Evolutionary conservation across 1,140 invertebrate species (phyloP).

Genomic region (Aphidius gifuensis): DNA sequence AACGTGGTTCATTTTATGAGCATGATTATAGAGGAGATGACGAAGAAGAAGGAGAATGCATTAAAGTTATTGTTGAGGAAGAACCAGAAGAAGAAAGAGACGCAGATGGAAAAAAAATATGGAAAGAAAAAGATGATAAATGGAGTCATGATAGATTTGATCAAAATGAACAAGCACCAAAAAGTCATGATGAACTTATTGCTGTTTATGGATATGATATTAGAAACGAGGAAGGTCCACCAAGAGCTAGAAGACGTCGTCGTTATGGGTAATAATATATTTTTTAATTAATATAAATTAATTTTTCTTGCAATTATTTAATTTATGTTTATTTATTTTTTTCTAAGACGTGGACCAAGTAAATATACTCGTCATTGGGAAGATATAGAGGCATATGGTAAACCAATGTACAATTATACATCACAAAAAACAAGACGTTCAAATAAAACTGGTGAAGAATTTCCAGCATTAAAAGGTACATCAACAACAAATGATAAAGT

Average conservation of each 20-base stretch:
- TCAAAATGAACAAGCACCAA: constrained; percentile 79
- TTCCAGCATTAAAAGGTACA: constrained; percentile 45
- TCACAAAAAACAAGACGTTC: constrained; percentile 33
- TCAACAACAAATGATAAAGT: constrained; percentile 33
- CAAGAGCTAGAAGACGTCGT: constrained; percentile 77
- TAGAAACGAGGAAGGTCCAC: constrained; percentile 84
- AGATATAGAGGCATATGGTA: constrained; percentile 80
- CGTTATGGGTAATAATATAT: constrained; percentile 73
- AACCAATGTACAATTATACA: constrained; percentile 44
- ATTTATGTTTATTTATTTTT: constrained; percentile 11
- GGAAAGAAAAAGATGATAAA: constrained; percentile 66
- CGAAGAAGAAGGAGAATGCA: constrained; percentile 52
- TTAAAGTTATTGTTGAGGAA: no score
- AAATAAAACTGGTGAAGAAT: constrained; percentile 48
- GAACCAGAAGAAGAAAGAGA: constrained; percentile 40
- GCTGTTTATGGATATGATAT: constrained; percentile 94
- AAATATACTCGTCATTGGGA: constrained; percentile 91
- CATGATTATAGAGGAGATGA: constrained; percentile 87
- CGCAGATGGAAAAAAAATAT: constrained; percentile 59
- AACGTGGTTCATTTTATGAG: constrained; percentile 93
- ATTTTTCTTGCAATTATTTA: constrained; percentile 2
- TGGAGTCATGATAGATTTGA: constrained; percentile 92
- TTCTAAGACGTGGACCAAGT: constrained; percentile 75
- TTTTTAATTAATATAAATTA: constrained; percentile 14
- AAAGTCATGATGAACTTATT: constrained; percentile 82